These are phyloP conservation scores for Saccostrea cuccullata DNA, from an alignment of 1,140 invertebrate species.

Conservation along the genomic window DNA sequence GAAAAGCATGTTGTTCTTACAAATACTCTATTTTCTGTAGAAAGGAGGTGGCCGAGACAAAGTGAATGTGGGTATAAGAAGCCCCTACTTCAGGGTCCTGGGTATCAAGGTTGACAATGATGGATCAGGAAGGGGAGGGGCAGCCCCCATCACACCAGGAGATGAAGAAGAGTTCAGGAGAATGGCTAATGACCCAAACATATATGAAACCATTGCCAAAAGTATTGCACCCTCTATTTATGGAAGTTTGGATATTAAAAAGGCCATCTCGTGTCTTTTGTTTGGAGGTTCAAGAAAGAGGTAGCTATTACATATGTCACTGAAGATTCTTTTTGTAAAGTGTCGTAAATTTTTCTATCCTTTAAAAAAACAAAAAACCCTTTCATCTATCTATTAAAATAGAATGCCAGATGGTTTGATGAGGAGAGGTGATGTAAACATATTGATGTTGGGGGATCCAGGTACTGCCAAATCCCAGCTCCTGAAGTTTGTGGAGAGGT, in stretches of 20 bases:
- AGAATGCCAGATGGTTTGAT: constrained; percentile 96
- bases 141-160: constrained; percentile 78
- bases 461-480: constrained; percentile 99
- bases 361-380: too few species aligned
- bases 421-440: constrained; percentile 97
- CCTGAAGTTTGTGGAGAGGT: constrained; percentile 97
- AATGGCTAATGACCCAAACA: constrained; percentile 89
- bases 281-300: constrained; percentile 90
- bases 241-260: constrained; percentile 97
- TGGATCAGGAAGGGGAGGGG: constrained; percentile 84
- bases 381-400: not conserved
- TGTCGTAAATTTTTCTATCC: too few species aligned
- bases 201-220: constrained; percentile 93
- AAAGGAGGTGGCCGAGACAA: constrained; percentile 83
- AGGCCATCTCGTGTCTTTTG: constrained; percentile 95
- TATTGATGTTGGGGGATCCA: constrained; percentile 97
- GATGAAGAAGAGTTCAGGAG: constrained; percentile 96
- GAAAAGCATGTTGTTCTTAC: too few species aligned
- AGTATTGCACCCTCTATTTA: constrained; percentile 99
- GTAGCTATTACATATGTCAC: constrained; percentile 62
- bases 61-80: constrained; percentile 93
- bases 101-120: constrained; percentile 93
- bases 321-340: not conserved
- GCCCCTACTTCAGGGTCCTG: constrained; percentile 95
- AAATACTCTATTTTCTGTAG: constrained; percentile 9